A percentile compares a stretch with the other conserved stretches of the same genome.
Conservation (phyloP, 2,113 vertebrate species). For the Entelurus aequoreus region DNA sequence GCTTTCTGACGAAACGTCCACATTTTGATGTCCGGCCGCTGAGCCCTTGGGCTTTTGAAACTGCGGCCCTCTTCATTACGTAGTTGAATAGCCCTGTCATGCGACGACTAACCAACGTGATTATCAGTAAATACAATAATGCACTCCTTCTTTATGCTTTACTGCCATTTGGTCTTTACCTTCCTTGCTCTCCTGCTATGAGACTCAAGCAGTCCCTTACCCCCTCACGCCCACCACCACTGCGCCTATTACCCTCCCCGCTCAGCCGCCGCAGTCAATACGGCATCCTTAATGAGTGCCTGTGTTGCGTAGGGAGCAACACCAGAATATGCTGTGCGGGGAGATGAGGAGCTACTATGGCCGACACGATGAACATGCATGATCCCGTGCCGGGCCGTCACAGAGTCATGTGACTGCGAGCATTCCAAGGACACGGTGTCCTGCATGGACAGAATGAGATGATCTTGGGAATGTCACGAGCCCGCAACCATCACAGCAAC, state of each 20-base stretch:
- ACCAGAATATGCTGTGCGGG: slow-evolving; percentile 5
- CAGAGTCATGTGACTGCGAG: not conserved
- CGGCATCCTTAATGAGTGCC: slow-evolving; percentile 47
- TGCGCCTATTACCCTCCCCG: not conserved
- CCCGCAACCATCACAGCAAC: no score
- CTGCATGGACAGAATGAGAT: no score
- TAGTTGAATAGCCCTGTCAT: no score
- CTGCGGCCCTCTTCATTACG: no score
- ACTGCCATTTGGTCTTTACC: slow-evolving; percentile 1
- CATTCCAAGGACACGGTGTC: no score
- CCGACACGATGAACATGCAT: slow-evolving; percentile 16
- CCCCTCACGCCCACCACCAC: not conserved
- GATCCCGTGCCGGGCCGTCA: not conserved
- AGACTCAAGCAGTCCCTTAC: slow-evolving; percentile 1
- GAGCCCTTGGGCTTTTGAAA: no score
- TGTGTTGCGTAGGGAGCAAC: slow-evolving; percentile 37
- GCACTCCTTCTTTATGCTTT: not conserved
- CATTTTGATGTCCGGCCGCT: no score
- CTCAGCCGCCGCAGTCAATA: slow-evolving; percentile 49
- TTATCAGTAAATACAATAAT: not conserved
- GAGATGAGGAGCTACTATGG: not conserved
- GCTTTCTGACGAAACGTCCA: no score
- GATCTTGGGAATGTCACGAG: no score
- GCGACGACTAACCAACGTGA: no score
- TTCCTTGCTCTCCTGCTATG: slow-evolving; percentile 4